Evolutionary conservation across 1,140 invertebrate genomes (phyloP), one percentile per base, ranked within the genome.

Genomic region (Ctenoplectra terminalis): DNA sequence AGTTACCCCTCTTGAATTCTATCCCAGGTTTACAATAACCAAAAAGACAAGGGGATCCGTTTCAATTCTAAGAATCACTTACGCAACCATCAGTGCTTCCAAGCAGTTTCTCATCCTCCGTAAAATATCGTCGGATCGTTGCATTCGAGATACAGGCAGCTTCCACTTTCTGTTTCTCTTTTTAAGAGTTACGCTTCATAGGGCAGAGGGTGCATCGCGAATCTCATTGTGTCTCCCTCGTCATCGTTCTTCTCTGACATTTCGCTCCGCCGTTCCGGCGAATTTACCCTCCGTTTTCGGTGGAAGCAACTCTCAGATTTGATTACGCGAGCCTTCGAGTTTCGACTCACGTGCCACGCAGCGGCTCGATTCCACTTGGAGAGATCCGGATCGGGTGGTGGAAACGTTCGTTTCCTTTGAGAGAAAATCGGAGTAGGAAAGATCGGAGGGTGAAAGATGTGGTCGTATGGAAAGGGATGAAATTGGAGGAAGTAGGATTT

Each of bases 281-380:
- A 63, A 40, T 63, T n/a, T n/a, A 40, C 7, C 34, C 34, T 3
- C 15, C 58, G 31, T 23, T 13, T 6, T 58, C 26, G 8, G 26
- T 31, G 56, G 61, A 63, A 20, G 37, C 61, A 40, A 63, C 61
- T 11, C 6, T 43, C 34, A 63, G 61, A 63, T 63, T 63, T 63
- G 61, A 63, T 63, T 63, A 63, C 23, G 61, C 61, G 34, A 40
- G 0, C 37, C 61, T 63, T 63, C 37, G 61, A 63, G 23, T 40
- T 63, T 63, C 61, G 61, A 23, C 31, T 61, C 58, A 26, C 34
- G 58, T 34, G 31, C 58, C n/a, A n/a, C n/a, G n/a, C n/a, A n/a
- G 20, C 13, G 60, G 60, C 61, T 63, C 61, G 34, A 43, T 40
- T 63, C 20, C 60, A 29, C n/a, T 4, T 13, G 17, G n/a, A 9